Base-by-base conservation (phyloP, 2,888 invertebrate species). In the Tachystola acroxantha region DNA sequence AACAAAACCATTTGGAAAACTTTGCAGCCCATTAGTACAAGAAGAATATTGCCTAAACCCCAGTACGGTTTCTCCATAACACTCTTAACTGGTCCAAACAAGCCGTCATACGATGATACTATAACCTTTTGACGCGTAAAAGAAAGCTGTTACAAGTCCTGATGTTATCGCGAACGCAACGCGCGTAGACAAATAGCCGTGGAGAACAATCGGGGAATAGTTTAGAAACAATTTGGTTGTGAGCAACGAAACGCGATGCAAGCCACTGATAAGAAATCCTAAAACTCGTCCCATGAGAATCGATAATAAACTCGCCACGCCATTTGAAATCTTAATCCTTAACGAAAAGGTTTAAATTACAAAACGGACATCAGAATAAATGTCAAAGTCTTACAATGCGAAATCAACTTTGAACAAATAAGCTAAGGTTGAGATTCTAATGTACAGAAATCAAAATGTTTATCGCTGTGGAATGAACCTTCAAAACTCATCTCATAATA, bases 211-310 rank as follows among this genome's bases (percentile, higher is more conserved):
- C 80, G 16, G 78, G 78, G 78, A 75, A 67, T 69, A 67, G 72
- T 71, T 79, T 71, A 72, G 74, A 84, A 85, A 82, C 80, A 84
- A 84, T 85, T 85, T 81, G 69, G 80, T 71, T 67, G 61, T 70
- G 61, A 65, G 76, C 82, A 84, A 84, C 76, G 63, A 69, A 72
- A 74, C 67, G 70, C 73, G 85, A 84, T 82, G 59, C 59, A 53
- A 67, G 57, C 62, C 48, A 49, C 50, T 66, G 84, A 84, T 85
- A 33, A 37, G 4, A 6, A n/a, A 9, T 24, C 24, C 16, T n/a
- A 79, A 43, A 39, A n/a, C 29, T 14, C 14, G 29, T 30, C 16
- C 29, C 10, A 10, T 6, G 16, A 30, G n/a, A 10, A n/a, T 3
- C 3, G 14, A 16, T 30, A 16, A 16, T 7, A 16, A 30, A 16